These are phyloP conservation scores for Dermolepida albohirtum DNA, from an alignment of 2,888 invertebrate genomes.

Conservation along the genomic window DNA sequence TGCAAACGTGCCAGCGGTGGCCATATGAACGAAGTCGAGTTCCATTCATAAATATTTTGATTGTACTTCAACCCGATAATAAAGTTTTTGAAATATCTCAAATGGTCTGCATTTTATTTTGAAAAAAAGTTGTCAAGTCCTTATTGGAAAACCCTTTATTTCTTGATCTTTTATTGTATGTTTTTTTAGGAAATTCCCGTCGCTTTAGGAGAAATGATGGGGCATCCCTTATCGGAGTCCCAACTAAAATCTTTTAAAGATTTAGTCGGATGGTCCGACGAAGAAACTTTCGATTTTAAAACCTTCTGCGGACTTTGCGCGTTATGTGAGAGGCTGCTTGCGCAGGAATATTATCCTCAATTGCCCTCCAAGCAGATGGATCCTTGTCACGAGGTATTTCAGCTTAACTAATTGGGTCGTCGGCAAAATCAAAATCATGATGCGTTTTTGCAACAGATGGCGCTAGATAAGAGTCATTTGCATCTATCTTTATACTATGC, in stretches of 20 bases:
- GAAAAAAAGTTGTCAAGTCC: no score
- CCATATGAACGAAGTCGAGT: no score
- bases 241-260: slow-evolving; percentile 66
- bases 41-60: no score
- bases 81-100: no score
- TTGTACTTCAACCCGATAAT: no score
- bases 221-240: slow-evolving; percentile 68
- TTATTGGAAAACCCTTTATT: no score
- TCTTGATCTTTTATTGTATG: no score
- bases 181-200: slow-evolving; percentile 69
- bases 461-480: no score
- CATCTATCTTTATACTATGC: no score
- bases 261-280: slow-evolving; percentile 69
- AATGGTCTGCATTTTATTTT: no score
- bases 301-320: slow-evolving; percentile 86
- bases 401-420: background rate
- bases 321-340: slow-evolving; percentile 78
- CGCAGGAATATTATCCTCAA: slow-evolving; percentile 64
- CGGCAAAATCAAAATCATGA: no score
- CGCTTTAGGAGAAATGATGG: slow-evolving; percentile 75
- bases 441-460: background rate
- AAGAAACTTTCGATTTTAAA: slow-evolving; percentile 73
- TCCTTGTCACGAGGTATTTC: slow-evolving; percentile 75
- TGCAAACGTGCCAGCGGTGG: no score
- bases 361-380: slow-evolving; percentile 72